Evolutionary conservation across 2,113 vertebrate genomes (phyloP).

Genomic region (Prinia subflava): DNA sequence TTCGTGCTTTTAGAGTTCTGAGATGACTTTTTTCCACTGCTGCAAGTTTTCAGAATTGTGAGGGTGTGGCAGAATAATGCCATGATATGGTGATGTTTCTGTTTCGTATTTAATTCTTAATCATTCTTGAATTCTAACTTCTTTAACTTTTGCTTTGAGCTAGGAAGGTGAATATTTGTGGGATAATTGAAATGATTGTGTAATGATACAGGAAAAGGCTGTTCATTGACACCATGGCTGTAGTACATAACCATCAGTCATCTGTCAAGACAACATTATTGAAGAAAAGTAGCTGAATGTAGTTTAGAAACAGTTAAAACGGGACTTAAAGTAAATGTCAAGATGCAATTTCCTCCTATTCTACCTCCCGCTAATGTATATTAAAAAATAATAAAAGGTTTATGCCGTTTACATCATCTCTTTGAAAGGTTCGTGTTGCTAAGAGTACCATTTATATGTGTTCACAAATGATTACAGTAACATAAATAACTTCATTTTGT

Average conservation of each 20-base stretch:
- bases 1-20: background rate
- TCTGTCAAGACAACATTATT: background rate
- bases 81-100: background rate
- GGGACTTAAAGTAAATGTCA: background rate
- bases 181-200: background rate
- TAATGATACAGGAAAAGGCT: background rate
- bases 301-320: background rate
- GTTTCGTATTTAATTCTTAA: background rate
- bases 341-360: background rate
- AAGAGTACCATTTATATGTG: background rate
- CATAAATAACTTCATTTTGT: background rate
- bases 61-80: background rate
- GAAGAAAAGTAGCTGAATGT: background rate
- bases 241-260: background rate
- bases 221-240: background rate
- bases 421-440: background rate
- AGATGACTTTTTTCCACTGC: background rate
- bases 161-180: background rate
- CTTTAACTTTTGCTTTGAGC: background rate
- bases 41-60: background rate
- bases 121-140: background rate
- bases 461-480: background rate
- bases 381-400: background rate
- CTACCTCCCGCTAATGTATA: background rate
- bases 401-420: background rate